Conservation (phyloP, 2,113 vertebrate species). For the Tautogolabrus adspersus region DNA sequence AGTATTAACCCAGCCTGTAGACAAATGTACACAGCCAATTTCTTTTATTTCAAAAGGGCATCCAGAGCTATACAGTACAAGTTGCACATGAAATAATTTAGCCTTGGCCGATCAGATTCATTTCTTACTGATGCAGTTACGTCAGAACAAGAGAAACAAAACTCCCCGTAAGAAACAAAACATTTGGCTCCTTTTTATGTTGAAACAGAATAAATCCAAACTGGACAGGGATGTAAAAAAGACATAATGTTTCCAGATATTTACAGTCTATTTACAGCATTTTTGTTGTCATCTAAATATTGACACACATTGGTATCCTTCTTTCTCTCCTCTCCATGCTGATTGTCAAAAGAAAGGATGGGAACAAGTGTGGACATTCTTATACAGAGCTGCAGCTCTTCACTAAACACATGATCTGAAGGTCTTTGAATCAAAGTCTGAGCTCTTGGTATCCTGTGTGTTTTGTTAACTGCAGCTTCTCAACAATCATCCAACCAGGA, state of each 20-base stretch:
- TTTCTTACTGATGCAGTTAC: conserved; percentile 79
- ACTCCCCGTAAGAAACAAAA: conserved; percentile 74
- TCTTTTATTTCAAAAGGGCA: conserved; percentile 84
- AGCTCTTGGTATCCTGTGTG: conserved; percentile 57
- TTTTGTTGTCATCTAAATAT: conserved; percentile 74
- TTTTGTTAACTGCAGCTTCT: conserved; percentile 64
- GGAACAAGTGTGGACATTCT: conserved; percentile 80
- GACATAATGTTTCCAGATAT: conserved; percentile 82
- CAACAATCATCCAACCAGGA: conserved; percentile 72
- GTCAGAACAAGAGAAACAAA: conserved; percentile 77
- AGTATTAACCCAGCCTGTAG: conserved; percentile 60
- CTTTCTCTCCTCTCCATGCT: conserved; percentile 72
- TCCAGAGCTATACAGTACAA: conserved; percentile 82
- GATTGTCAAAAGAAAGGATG: conserved; percentile 84
- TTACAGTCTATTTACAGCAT: conserved; percentile 82
- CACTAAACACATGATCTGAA: conserved; percentile 51
- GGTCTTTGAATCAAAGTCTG: conserved; percentile 56
- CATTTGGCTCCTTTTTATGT: conserved; percentile 73
- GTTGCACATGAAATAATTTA: conserved; percentile 84
- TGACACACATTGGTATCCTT: conserved; percentile 79
- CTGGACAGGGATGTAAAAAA: conserved; percentile 82
- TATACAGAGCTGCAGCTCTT: conserved; percentile 64
- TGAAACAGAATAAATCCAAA: conserved; percentile 81
- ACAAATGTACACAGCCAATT: conserved; percentile 73
- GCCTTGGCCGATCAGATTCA: conserved; percentile 77